Conservation (phyloP, 2,888 invertebrate genomes). For the Agrochola lota region DNA sequence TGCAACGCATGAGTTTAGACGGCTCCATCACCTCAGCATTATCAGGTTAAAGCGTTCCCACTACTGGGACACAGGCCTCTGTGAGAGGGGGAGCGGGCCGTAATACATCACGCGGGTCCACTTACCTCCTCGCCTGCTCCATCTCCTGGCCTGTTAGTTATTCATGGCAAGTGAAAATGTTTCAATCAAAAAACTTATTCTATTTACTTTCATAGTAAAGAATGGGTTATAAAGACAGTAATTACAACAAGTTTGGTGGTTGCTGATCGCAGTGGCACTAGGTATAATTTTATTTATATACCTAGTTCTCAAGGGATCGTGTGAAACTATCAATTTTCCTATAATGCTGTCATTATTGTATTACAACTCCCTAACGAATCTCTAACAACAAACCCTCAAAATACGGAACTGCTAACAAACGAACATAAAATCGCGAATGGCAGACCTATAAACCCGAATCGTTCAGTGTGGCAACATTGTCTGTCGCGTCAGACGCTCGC, state of each 20-base stretch:
- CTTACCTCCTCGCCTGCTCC: no score
- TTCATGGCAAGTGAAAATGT: background rate
- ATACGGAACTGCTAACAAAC: background rate
- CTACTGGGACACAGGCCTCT: background rate
- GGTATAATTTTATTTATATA: background rate
- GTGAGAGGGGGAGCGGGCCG: background rate
- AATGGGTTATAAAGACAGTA: background rate
- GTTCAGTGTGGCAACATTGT: slow-evolving; percentile 56
- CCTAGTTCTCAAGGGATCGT: background rate
- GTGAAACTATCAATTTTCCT: background rate
- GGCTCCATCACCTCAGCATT: background rate
- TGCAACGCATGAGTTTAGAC: background rate
- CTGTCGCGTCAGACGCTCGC: slow-evolving; percentile 58
- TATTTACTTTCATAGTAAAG: background rate
- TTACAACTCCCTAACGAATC: background rate
- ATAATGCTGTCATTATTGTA: background rate
- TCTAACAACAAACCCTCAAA: background rate
- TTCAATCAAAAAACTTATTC: background rate
- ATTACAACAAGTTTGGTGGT: no score
- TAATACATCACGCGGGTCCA: no score
- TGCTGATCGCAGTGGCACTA: background rate
- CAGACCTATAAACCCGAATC: slow-evolving; percentile 16
- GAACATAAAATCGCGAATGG: slow-evolving; percentile 15
- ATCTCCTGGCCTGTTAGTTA: background rate
- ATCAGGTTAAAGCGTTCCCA: no score